Evolutionary conservation across 1,140 invertebrate species (phyloP).

Genomic region (Zaprionus davidi): DNA sequence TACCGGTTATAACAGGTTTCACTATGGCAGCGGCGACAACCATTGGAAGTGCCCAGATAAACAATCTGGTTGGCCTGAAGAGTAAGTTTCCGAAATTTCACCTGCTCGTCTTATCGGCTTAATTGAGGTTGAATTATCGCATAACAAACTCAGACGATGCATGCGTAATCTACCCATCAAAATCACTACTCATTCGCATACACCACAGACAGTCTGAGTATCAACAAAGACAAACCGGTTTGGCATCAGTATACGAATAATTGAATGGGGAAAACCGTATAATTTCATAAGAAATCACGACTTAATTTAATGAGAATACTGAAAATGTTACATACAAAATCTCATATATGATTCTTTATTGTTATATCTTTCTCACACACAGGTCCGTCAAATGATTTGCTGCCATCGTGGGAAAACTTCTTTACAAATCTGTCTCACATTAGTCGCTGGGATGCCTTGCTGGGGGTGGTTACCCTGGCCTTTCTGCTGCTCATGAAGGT

Average conservation of each 20-base stretch:
- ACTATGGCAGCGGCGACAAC: conserved; percentile 95
- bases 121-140: neutral
- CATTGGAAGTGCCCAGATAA: conserved; percentile 93
- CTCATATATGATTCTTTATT: neutral
- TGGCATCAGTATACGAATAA: neutral
- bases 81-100: conserved; percentile 65
- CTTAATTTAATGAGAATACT: neutral
- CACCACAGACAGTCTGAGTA: neutral
- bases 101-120: conserved; percentile 17
- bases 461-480: conserved; percentile 86
- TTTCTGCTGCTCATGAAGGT: conserved; percentile 87
- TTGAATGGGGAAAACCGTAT: neutral
- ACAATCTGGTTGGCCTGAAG: conserved; percentile 89
- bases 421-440: conserved; percentile 85
- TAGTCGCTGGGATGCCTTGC: conserved; percentile 85
- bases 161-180: neutral
- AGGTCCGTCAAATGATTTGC: conserved; percentile 86
- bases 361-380: neutral
- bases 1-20: conserved; percentile 95
- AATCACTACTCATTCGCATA: neutral
- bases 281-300: neutral
- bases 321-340: neutral
- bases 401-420: conserved; percentile 86
- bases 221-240: conserved; percentile 1
- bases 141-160: neutral